phyloP scores from a whole-genome alignment of 2,888 invertebrate genomes.

The Hofmannophila pseudospretella region DNA sequence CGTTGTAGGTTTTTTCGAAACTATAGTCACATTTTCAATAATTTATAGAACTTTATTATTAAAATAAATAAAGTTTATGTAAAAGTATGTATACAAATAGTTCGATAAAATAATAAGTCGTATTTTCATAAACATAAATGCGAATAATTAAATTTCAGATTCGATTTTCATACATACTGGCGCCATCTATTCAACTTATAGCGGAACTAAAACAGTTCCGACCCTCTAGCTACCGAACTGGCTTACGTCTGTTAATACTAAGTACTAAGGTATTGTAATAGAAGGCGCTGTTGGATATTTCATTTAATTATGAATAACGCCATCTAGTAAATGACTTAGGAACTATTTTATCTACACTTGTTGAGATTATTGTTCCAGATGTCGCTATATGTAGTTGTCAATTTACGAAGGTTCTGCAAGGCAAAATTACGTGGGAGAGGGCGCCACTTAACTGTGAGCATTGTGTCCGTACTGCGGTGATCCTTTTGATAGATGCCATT shows the following conservation, averaged over 20 bases:
- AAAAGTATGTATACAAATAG: not conserved
- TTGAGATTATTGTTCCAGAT: too few relatives aligned
- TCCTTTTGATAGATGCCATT: too few relatives aligned
- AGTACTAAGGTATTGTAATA: not conserved
- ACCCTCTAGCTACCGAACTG: not conserved
- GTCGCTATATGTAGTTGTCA: too few relatives aligned
- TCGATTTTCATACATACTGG: not conserved
- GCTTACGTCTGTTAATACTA: not conserved
- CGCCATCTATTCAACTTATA: not conserved
- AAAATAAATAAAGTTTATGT: not conserved
- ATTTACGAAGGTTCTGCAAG: too few relatives aligned
- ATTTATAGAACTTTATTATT: not conserved
- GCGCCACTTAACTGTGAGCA: too few relatives aligned
- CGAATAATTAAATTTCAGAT: too few relatives aligned
- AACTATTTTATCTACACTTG: too few relatives aligned
- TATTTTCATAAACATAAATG: too few relatives aligned
- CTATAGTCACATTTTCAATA: not conserved
- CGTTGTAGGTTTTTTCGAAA: constrained; percentile 15
- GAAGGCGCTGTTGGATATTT: not conserved
- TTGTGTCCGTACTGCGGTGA: too few relatives aligned
- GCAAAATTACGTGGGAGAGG: too few relatives aligned
- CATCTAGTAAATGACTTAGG: not conserved
- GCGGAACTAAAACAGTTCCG: not conserved
- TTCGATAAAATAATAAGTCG: too few relatives aligned
- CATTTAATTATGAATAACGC: not conserved